Conservation (phyloP, 2,888 invertebrate genomes). For the Dicyrtoma fusca region DNA sequence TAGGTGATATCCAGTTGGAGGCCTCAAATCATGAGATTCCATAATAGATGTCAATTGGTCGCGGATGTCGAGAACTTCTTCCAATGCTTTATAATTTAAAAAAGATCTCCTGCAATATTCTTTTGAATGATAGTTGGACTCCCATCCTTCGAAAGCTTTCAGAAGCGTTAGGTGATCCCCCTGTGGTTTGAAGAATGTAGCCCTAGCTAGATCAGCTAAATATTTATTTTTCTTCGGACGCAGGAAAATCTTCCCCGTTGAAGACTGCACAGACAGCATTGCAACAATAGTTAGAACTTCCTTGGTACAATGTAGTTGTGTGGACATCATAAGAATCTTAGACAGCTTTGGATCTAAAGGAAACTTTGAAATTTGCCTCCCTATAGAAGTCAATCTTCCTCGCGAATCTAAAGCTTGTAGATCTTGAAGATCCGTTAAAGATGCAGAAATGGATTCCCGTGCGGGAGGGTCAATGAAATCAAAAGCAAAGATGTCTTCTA, state of each 20-base stretch:
- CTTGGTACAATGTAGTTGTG: slow-evolving; percentile 94
- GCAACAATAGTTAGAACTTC: slow-evolving; percentile 98
- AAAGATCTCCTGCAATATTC: slow-evolving; percentile 29
- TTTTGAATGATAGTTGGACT: neutral
- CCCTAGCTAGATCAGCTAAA: slow-evolving; percentile 8
- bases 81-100: slow-evolving; percentile 10
- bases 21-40: neutral
- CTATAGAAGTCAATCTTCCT: slow-evolving; percentile 79
- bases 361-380: slow-evolving; percentile 96
- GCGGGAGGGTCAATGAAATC: slow-evolving; percentile 84
- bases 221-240: slow-evolving; percentile 25
- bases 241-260: slow-evolving; percentile 11
- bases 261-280: slow-evolving; percentile 75
- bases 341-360: slow-evolving; percentile 96
- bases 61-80: slow-evolving; percentile 28
- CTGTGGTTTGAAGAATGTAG: slow-evolving; percentile 14
- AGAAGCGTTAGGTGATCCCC: slow-evolving; percentile 31
- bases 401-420: slow-evolving; percentile 94
- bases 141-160: slow-evolving; percentile 26
- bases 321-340: slow-evolving; percentile 99
- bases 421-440: slow-evolving; percentile 84
- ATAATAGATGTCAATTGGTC: slow-evolving; percentile 19
- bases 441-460: slow-evolving; percentile 88
- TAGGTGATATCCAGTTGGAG: neutral
- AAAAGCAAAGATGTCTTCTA: slow-evolving; percentile 95